These are phyloP conservation scores for Calosoma granatense DNA, from an alignment of 1,140 invertebrate genomes.

Conservation along the genomic window DNA sequence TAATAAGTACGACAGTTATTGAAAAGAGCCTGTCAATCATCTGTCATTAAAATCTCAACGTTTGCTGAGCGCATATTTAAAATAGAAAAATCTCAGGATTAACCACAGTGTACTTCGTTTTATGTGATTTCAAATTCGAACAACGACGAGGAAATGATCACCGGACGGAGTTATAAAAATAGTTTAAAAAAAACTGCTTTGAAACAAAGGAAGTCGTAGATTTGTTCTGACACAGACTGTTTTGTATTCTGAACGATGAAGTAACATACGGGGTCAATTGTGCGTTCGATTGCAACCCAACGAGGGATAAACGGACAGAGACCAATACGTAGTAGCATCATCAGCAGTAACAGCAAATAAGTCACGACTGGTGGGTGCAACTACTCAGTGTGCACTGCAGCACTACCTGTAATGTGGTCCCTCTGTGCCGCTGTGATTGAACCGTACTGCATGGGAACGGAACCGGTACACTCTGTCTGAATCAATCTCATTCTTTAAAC, in stretches of 20 bases:
- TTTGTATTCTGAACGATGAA: slow-evolving; percentile 21
- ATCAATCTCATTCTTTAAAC: background rate
- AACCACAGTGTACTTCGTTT: too few species aligned
- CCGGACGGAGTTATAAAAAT: too few species aligned
- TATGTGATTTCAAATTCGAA: too few species aligned
- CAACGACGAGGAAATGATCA: too few species aligned
- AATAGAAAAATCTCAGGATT: too few species aligned
- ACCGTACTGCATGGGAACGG: background rate
- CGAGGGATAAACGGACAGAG: slow-evolving; percentile 12
- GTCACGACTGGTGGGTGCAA: background rate
- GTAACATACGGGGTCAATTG: slow-evolving; percentile 20
- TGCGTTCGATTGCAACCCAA: slow-evolving; percentile 15
- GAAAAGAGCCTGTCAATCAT: too few species aligned
- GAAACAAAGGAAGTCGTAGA: slow-evolving; percentile 20
- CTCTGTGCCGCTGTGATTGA: too few species aligned
- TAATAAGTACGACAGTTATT: too few species aligned
- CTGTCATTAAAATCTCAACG: too few species aligned
- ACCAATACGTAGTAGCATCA: slow-evolving; percentile 1
- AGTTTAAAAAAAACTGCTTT: slow-evolving; percentile 1
- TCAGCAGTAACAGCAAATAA: background rate
- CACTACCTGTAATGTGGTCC: too few species aligned
- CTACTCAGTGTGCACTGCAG: slow-evolving; percentile 1
- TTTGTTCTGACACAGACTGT: slow-evolving; percentile 14
- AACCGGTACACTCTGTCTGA: background rate
- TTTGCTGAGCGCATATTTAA: too few species aligned